Conservation (phyloP, 2,113 vertebrate genomes). For the Megatriorchis doriae region DNA sequence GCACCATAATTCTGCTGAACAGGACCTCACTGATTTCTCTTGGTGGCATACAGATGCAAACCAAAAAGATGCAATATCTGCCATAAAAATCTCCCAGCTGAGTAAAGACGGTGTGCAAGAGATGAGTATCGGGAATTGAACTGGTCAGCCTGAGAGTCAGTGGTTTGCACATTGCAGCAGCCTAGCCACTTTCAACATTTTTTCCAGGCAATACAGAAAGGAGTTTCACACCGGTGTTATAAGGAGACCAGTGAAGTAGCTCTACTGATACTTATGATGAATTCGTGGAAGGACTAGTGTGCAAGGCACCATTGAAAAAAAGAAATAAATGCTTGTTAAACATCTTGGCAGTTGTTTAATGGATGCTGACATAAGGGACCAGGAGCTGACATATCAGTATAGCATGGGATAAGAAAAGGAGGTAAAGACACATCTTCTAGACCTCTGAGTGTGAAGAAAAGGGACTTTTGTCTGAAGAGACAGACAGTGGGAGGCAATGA, state of each 20-base stretch:
- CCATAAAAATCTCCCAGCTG: neutral
- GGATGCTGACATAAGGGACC: neutral
- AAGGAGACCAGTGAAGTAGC: neutral
- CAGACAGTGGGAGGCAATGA: neutral
- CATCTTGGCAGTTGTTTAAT: neutral
- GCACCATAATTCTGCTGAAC: neutral
- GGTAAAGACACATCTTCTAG: neutral
- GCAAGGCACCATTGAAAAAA: neutral
- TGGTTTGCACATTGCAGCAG: neutral
- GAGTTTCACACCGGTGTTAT: neutral
- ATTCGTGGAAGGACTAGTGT: neutral
- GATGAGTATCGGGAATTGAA: neutral
- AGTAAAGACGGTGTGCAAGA: neutral
- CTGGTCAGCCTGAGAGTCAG: neutral
- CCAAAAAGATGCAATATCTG: neutral
- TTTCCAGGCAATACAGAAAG: neutral
- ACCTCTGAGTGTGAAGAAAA: neutral
- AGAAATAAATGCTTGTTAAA: neutral
- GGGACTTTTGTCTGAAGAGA: neutral
- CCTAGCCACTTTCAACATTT: fast-evolving
- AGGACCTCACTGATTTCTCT: neutral
- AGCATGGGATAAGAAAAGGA: neutral
- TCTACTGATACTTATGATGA: neutral
- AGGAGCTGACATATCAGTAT: neutral
- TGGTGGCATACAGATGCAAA: fast-evolving